phyloP scores from a whole-genome alignment of 2,113 vertebrate species.

The Zapus hudsonius region DNA sequence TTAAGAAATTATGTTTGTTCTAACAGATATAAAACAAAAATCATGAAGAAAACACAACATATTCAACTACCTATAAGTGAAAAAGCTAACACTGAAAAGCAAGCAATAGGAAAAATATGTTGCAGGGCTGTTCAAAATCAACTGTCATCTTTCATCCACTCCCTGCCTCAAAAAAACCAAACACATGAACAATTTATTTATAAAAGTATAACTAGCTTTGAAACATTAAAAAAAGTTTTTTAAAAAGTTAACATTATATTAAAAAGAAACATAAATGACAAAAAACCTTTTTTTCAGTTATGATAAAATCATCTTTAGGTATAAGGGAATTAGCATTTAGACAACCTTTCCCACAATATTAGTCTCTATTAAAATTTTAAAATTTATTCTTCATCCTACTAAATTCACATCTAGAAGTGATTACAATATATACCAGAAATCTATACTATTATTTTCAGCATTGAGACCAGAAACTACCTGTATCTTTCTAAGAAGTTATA shows the following conservation, averaged over 20 bases:
- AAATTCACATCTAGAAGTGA: not conserved
- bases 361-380: constrained; percentile 7
- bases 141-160: not conserved
- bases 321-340: not conserved
- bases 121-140: constrained; percentile 6
- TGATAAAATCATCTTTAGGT: not conserved
- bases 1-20: constrained; percentile 34
- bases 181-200: too few species aligned
- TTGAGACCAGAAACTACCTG: not conserved
- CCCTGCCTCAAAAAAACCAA: not conserved
- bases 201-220: not conserved
- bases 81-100: constrained; percentile 5
- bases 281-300: not conserved
- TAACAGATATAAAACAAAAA: constrained; percentile 31
- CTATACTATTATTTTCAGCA: not conserved
- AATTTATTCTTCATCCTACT: not conserved
- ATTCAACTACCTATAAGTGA: not conserved
- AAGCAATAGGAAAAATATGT: not conserved
- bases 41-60: not conserved
- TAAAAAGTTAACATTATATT: not conserved
- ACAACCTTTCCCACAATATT: not conserved
- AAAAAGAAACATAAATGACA: constrained; percentile 5
- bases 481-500: not conserved
- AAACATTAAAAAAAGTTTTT: not conserved
- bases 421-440: not conserved